Evolutionary conservation across 1,140 invertebrate species (phyloP), one percentile per base, ranked within the genome.

Genomic region (Solenopsis fugax): DNA sequence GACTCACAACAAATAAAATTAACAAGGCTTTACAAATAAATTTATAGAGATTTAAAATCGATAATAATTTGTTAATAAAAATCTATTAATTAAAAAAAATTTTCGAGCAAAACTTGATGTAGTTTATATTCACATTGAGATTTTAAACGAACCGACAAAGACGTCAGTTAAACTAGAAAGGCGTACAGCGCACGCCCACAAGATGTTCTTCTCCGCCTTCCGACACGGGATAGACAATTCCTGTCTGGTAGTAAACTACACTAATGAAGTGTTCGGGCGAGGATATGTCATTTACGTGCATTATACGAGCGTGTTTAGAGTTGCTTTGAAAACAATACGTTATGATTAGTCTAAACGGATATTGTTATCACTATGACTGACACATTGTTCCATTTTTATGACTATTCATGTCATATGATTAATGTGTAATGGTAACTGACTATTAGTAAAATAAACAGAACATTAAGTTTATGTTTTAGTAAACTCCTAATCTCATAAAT

Each of bases 151-250:
- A 41, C 45, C 65, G 86, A 89, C 56, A 88, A 85, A 88, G 88
- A 89, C 73, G 54, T 89, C 86, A 85, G 41, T 10, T 54, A 62
- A 72, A 69, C 60, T 52, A 73, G 65, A 41, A 64, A 77, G 81
- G 80, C 81, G 88, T 88, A 85, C 45, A 34, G 65, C 48, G 37
- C 86, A 86, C 88, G 81, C 88, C 88, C 87, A 80, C 77, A 80
- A 80, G 58, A 84, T 60, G 69, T 75, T 85, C 64, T 34, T 54
- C 69, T 45, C 58, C 77, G 78, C 71, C 87, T 81, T 65, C 56
- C 37, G 58, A 65, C 18, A 54, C 24, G 58, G 72, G 50, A 58
- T 62, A 71, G 84, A 29, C 58, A 75, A 86, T 89, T 85, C 54
- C 76, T 56, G 81, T 75, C 60, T 75, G 69, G 88, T 75, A 86